Conservation (phyloP, 1,140 invertebrate species). For the Papilio glaucus region DNA sequence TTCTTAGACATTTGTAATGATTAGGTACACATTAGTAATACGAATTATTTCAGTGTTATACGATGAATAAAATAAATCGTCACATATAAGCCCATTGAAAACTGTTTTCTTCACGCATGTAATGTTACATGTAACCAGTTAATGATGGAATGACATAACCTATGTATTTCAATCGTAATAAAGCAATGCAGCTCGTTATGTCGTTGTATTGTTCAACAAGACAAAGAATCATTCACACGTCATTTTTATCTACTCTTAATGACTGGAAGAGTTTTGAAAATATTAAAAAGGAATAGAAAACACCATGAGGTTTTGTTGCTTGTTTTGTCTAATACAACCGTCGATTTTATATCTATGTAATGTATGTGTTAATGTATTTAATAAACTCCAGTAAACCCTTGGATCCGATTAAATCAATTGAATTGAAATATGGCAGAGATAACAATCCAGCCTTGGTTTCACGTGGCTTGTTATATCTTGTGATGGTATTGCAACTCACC, state of each 20-base stretch:
- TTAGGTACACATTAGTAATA: no score
- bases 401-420: no score
- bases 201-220: constrained; percentile 18
- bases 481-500: neutral
- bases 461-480: neutral
- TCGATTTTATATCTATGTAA: no score
- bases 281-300: neutral
- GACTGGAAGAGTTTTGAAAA: constrained; percentile 5
- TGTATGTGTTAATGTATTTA: no score
- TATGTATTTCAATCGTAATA: constrained; percentile 28
- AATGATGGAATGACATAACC: constrained; percentile 12
- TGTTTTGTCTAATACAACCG: neutral
- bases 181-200: constrained; percentile 2
- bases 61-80: neutral
- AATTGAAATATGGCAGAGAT: no score
- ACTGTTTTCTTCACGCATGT: constrained; percentile 2
- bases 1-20: no score
- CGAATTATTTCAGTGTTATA: no score
- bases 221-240: constrained; percentile 25
- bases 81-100: neutral
- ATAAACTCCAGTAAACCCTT: no score
- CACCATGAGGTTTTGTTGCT: neutral
- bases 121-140: constrained; percentile 10
- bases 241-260: constrained; percentile 19
- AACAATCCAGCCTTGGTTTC: no score